Conservation (phyloP, 2,113 vertebrate genomes). For the Coturnix japonica region DNA sequence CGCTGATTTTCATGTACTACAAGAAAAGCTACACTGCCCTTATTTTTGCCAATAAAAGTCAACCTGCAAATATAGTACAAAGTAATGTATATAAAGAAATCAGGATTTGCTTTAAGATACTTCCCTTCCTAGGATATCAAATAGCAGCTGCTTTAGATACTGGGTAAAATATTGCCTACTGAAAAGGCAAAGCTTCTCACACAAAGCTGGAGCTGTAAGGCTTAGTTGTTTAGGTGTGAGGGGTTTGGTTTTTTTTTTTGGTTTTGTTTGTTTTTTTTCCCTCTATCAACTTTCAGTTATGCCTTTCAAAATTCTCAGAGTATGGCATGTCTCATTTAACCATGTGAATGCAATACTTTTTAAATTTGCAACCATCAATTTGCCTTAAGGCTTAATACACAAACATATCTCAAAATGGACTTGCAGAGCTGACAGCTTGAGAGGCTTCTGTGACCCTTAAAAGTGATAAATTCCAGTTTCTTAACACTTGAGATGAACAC, state of each 20-base stretch:
- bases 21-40: neutral
- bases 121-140: neutral
- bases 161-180: neutral
- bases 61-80: neutral
- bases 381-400: neutral
- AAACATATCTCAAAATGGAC: neutral
- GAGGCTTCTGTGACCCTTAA: neutral
- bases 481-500: neutral
- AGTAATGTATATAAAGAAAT: neutral
- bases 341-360: conserved; percentile 14
- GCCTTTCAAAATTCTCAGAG: conserved; percentile 23
- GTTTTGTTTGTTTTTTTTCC: neutral
- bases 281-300: conserved; percentile 13
- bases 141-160: neutral
- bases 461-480: neutral
- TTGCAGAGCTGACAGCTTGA: neutral
- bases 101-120: neutral
- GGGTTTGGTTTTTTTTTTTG: neutral
- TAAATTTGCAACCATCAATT: neutral
- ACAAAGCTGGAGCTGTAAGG: neutral
- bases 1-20: neutral
- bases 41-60: neutral
- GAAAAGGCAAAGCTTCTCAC: neutral
- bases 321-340: conserved; percentile 8
- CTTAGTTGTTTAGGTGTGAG: neutral